phyloP scores from a whole-genome alignment of 2,888 invertebrate genomes.

The Uropetala carovei region DNA sequence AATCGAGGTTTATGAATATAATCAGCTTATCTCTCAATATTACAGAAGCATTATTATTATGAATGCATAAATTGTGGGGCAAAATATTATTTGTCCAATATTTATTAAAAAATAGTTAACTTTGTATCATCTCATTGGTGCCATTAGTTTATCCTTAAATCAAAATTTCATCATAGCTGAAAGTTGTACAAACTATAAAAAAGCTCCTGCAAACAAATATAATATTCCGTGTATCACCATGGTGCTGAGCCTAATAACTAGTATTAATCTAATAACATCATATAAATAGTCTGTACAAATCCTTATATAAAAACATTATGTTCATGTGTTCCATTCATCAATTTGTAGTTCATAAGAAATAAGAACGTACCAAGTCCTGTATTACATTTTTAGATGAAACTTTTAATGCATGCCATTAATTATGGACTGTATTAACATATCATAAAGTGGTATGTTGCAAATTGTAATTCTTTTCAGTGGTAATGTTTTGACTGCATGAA shows the following conservation, averaged over 20 bases:
- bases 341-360: conserved; percentile 3
- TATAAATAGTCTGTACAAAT: conserved; percentile 46
- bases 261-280: neutral
- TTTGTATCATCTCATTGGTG: neutral
- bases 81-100: neutral
- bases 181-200: neutral
- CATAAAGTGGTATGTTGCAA: neutral
- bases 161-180: neutral
- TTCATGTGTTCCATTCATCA: conserved; percentile 15
- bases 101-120: neutral
- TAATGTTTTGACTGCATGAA: too few species aligned
- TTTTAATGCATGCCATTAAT: neutral
- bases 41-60: neutral
- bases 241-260: conserved; percentile 12
- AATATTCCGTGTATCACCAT: neutral
- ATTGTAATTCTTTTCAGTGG: neutral
- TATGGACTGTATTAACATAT: conserved; percentile 7
- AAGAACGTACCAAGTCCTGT: neutral
- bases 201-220: conserved; percentile 2
- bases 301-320: neutral
- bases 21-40: neutral
- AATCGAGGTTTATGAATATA: neutral
- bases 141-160: neutral
- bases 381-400: neutral
- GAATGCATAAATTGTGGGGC: neutral